These are phyloP conservation scores for Ochropacha duplaris DNA, from an alignment of 2,888 invertebrate genomes.

Conservation along the genomic window DNA sequence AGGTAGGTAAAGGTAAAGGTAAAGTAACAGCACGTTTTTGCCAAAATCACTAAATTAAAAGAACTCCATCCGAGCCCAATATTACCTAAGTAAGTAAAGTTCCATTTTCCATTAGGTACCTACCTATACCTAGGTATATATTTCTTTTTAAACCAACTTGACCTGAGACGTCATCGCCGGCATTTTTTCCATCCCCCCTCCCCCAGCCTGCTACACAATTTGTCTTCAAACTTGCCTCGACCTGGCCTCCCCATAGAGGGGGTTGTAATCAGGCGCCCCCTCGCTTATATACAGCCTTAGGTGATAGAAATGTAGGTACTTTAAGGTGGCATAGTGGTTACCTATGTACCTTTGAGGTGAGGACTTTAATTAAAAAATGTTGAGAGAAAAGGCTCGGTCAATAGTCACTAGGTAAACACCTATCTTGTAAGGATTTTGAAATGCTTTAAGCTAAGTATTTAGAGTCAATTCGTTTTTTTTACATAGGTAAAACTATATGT, in stretches of 20 bases:
- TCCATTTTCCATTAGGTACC: conserved; percentile 44
- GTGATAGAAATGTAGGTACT: conserved; percentile 48
- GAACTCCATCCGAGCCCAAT: conserved; percentile 14
- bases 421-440: too few relatives aligned
- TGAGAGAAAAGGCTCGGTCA: too few relatives aligned
- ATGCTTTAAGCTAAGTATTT: too few relatives aligned
- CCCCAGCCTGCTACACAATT: conserved; percentile 50
- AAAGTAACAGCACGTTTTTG: not conserved
- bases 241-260: conserved; percentile 37
- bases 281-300: conserved; percentile 60
- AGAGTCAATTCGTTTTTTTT: too few relatives aligned
- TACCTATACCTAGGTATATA: too few relatives aligned
- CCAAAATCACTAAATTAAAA: not conserved
- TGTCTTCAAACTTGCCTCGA: conserved; percentile 69
- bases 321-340: conserved; percentile 21
- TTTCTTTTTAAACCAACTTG: conserved; percentile 52
- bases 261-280: conserved; percentile 39
- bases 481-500: too few relatives aligned
- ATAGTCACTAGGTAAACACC: too few relatives aligned
- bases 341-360: not conserved
- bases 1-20: not conserved
- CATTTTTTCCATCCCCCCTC: conserved; percentile 57
- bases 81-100: too few relatives aligned
- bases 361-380: not conserved
- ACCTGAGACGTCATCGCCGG: conserved; percentile 56